Evolutionary conservation across 2,797 vertebrate genomes (phyloP), one percentile per base, ranked within the genome.

Genomic region (Malacoctenus gilli): DNA sequence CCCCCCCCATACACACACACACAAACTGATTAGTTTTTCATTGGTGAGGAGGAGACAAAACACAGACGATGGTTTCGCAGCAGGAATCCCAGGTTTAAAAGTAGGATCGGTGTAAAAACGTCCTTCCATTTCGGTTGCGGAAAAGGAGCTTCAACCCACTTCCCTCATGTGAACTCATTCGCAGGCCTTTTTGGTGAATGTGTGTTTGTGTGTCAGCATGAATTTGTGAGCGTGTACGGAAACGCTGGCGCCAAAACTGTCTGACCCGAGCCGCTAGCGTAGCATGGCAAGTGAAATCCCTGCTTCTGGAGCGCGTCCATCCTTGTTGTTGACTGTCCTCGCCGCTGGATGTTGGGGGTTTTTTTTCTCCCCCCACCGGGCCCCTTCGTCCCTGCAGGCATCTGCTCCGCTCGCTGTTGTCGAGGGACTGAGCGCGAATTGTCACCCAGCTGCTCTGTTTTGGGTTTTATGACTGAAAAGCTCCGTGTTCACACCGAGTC

Each of bases 241-340:
- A 34, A 9, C 31, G 23, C 14, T 58, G 43, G 38, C 25, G 34
- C 28, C 48, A 59, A 58, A 54, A 61, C 42, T 44, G 39, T 42
- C 69, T 65, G 63, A 51, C 28, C 49, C 46, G 49, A 59, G 48
- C 73, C 66, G 51, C 54, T 64, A 52, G 52, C 25, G 30, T 36
- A 37, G 42, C 35, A 39, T 62, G 43, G 13, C 50, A 48, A 21
- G 30, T 11, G 63, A 74, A 80, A 84, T 81, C 83, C 68, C 11
- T 14, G 34, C 19, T 71, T 56, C 75, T 87, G 80, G 76, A 81
- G 37, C n/a, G 8, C 5, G 9, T 77, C 76, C 82, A 80, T 58
- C 20, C n/a, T 5, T 62, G 60, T 52, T 59, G 70, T 81, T 75
- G 66, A 39, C 28, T 61, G 43, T 31, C 20, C 16, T 13, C 1